A percentile compares a stretch with the other conserved stretches of the same genome.
phyloP scores from a whole-genome alignment of 92 coral and sea anemone species.

The Actinernus sp. region DNA sequence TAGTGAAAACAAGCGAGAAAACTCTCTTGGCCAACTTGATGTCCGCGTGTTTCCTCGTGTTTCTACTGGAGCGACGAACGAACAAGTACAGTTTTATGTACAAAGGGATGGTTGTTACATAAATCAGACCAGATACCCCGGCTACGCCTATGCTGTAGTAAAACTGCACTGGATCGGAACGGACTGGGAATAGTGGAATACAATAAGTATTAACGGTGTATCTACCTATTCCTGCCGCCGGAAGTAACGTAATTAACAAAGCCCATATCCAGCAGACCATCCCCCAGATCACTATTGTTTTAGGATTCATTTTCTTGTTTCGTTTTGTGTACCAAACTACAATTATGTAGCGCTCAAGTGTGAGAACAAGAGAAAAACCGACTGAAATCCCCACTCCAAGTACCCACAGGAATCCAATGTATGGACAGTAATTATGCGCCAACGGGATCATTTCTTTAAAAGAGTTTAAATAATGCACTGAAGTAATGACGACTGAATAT shows the following conservation, averaged over 20 bases:
- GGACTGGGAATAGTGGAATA: constrained; percentile 13
- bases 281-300: not conserved
- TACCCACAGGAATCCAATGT: constrained; percentile 11
- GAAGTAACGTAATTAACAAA: not conserved
- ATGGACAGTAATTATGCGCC: constrained; percentile 15
- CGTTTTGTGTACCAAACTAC: constrained; percentile 4
- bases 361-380: constrained; percentile 8
- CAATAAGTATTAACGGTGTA: constrained; percentile 27
- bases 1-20: constrained; percentile 18
- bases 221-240: constrained; percentile 4
- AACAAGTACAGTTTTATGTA: constrained; percentile 19
- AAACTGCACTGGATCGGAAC: too few relatives aligned
- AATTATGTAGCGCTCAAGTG: constrained; percentile 25
- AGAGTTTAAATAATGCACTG: constrained; percentile 4
- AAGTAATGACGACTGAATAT: constrained; percentile 15
- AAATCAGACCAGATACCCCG: constrained; percentile 9
- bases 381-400: constrained; percentile 10
- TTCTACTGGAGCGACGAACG: constrained; percentile 27
- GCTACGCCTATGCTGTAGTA: constrained; percentile 8
- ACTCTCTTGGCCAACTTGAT: too few relatives aligned
- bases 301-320: constrained; percentile 3
- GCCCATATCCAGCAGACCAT: constrained; percentile 18
- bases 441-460: constrained; percentile 13
- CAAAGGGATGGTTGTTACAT: constrained; percentile 6
- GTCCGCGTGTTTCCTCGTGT: too few relatives aligned